Evolutionary conservation across 2,797 vertebrate species (phyloP), one percentile per base, ranked within the genome.

Genomic region (Paguma larvata): DNA sequence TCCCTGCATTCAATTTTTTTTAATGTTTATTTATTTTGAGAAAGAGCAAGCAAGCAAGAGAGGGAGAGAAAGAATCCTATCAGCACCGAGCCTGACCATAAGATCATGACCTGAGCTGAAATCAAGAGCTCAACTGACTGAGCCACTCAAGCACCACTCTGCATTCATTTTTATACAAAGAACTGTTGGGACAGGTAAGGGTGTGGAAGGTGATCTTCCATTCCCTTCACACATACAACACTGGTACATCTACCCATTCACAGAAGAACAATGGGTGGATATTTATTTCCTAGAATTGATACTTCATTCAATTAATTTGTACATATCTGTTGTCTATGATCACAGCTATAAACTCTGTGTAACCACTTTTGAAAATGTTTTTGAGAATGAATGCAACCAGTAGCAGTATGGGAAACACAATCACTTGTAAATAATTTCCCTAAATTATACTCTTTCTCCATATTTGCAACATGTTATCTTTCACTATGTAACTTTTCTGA

Each of bases 341-440:
- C 46, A 72, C 30, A 65, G 46, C 27, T 86, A 59, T 75, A 67
- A 86, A 86, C 16, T 41, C 13, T 41, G 12, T 6, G 23, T 79
- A 85, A 65, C 34, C 4, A 93, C 9, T 70, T 85, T 41, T 86
- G 90, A 41, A 80, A 79, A 82, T 34, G 38, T 87, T 86, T n/a
- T 56, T 86, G 68, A 82, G 68, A 91, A 80, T 41, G 13, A 94
- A 51, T 75, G 12, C 38, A 82, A 91, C 34, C 72, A 79, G n/a
- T 79, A 79, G 44, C 18, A 82, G 32, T 67, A 82, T 16, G 8
- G 11, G 12, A 91, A 94, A 83, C 30, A 77, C 51, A 77, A 41
- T 86, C 68, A 83, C n/a, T 83, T 86, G 8, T 56, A 80, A 93
- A 78, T 79, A 79, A 91, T 62, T 85, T 94, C 75, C n/a, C 87